Conservation (phyloP, 2,797 vertebrate genomes). For the Vireo griseus region DNA sequence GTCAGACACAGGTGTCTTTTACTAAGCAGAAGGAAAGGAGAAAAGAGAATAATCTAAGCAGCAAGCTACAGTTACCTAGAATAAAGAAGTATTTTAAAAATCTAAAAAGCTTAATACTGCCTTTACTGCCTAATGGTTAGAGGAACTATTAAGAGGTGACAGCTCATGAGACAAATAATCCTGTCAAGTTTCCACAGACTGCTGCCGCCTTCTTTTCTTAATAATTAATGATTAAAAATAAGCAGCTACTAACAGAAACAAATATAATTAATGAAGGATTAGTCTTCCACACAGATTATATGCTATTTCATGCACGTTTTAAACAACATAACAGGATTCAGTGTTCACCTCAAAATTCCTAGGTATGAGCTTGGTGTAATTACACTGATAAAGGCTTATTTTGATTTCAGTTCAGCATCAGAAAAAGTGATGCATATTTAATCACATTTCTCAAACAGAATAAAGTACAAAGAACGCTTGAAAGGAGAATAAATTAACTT, state of each 20-base stretch:
- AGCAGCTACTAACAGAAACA: background rate
- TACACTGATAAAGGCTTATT: slow-evolving; percentile 80
- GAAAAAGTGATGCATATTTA: slow-evolving; percentile 61
- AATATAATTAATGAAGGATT: slow-evolving; percentile 24
- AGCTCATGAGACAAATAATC: background rate
- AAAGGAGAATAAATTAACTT: slow-evolving; percentile 60
- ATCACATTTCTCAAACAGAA: slow-evolving; percentile 58
- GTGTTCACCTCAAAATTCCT: slow-evolving; percentile 51
- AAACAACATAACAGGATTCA: background rate
- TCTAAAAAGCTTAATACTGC: background rate
- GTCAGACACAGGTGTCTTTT: background rate
- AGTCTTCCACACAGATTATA: slow-evolving; percentile 4
- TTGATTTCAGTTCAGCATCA: slow-evolving; percentile 58
- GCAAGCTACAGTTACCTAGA: background rate
- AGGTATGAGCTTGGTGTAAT: slow-evolving; percentile 73
- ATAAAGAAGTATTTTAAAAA: background rate
- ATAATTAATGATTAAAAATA: slow-evolving; percentile 7
- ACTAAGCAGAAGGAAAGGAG: background rate
- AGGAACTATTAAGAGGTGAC: background rate
- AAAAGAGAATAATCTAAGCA: background rate
- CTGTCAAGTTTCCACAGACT: background rate
- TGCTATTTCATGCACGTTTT: background rate
- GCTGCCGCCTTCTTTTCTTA: background rate
- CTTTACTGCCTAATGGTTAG: background rate
- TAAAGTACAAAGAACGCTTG: slow-evolving; percentile 42